Evolutionary conservation across 1,140 invertebrate species (phyloP), one percentile per base, ranked within the genome.

Genomic region (Papilio helenus): DNA sequence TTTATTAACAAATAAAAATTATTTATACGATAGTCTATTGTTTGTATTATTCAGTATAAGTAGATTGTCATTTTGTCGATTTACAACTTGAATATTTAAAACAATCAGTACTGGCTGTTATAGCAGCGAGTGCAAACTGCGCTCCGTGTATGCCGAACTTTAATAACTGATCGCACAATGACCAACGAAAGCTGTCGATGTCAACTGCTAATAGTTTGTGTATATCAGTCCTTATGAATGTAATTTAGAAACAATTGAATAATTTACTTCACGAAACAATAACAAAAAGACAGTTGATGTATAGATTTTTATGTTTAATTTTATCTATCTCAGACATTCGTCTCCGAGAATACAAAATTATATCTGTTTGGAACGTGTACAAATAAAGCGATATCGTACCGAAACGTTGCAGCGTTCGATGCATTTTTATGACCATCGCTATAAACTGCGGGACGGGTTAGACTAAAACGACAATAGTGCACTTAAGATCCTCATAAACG

Each of bases 401-500:
- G 65, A 81, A 80, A 76, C 83, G 84, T 86, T 87, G 86, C 87
- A 82, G 78, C 76, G 84, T 88, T 92, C 90, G 87, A 90, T 89
- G 87, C 90, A 88, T 87, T 92, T 90, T 92, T 90, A 92, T 89
- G 79, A 81, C 82, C 79, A 34, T 49, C 77, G 83, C 84, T 81
- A 90, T 92, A 91, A 92, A 92, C 87, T 82, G 82, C 65, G 80
- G 72, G 79, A 84, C 80, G 83, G 82, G 72, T 84, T 82, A 86
- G 83, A 85, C 84, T 85, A 82, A 87, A 88, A 90, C 87, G 84
- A 89, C 89, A 87, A 89, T 88, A 84, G 86, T 85, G 86, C 85
- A 86, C 85, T 90, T 89, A 91, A 89, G 85, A 87, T 81, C 71
- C 86, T 87, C 89, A 87, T 92, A 91, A 91, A 90, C 88, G 81